Conservation (phyloP, 2,888 invertebrate species). For the Falcaria lacertinaria region DNA sequence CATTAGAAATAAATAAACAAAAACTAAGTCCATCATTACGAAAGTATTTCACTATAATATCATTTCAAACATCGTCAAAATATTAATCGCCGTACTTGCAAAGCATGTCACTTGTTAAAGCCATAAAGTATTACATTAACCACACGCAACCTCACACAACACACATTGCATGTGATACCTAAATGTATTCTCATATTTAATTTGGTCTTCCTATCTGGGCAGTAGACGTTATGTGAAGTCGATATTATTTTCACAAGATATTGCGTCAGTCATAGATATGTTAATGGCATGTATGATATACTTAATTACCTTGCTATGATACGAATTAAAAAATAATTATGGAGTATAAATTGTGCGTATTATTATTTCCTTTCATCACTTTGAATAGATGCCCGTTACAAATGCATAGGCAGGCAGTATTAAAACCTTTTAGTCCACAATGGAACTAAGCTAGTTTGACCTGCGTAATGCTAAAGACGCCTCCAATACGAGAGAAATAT, state of each 20-base stretch:
- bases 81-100: too few relatives aligned
- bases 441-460: too few relatives aligned
- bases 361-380: too few relatives aligned
- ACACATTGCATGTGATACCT: background rate
- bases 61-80: too few relatives aligned
- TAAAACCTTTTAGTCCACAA: too few relatives aligned
- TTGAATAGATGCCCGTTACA: too few relatives aligned
- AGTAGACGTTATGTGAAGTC: constrained; percentile 31
- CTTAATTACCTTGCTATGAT: constrained; percentile 42
- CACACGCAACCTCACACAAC: background rate
- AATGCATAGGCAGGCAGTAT: too few relatives aligned
- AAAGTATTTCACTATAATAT: too few relatives aligned
- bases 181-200: background rate
- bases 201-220: constrained; percentile 23
- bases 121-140: constrained; percentile 20
- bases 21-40: too few relatives aligned
- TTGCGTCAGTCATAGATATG: constrained; percentile 50
- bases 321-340: constrained; percentile 54
- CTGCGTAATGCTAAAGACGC: too few relatives aligned
- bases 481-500: too few relatives aligned
- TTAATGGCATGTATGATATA: constrained; percentile 53
- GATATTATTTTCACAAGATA: constrained; percentile 39
- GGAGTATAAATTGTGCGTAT: constrained; percentile 25
- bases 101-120: constrained; percentile 39
- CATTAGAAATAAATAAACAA: too few relatives aligned